phyloP scores from a whole-genome alignment of 2,113 vertebrate species.

The Takifugu bimaculatus region DNA sequence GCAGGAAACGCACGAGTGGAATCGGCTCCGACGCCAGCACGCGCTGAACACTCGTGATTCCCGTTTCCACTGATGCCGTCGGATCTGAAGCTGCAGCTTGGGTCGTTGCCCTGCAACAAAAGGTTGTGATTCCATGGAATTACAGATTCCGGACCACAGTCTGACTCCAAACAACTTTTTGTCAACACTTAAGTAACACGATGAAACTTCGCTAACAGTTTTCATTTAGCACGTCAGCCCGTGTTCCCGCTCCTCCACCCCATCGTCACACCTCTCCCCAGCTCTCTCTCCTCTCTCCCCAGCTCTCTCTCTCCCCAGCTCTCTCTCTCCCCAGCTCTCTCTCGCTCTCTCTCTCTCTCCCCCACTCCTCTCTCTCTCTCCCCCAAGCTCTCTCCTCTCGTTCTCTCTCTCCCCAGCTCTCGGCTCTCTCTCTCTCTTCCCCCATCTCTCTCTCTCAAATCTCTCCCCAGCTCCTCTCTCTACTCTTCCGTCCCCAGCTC shows the following conservation, averaged over 20 bases:
- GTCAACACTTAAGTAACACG: too few species aligned
- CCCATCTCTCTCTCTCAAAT: constrained; percentile 30
- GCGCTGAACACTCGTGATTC: too few species aligned
- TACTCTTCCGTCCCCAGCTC: too few species aligned
- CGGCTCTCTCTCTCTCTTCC: constrained; percentile 12
- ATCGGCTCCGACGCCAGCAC: too few species aligned
- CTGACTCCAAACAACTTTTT: too few species aligned
- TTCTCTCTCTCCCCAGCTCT: constrained; percentile 24
- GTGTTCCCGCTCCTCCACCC: not conserved
- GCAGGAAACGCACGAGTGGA: too few species aligned
- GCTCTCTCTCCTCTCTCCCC: constrained; percentile 1
- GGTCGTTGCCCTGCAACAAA: not conserved
- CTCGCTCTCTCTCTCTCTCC: constrained; percentile 3
- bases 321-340: constrained; percentile 26
- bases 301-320: constrained; percentile 26
- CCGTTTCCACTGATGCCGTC: too few species aligned
- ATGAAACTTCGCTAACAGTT: not conserved
- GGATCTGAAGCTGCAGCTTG: not conserved
- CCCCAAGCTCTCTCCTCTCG: constrained; percentile 33
- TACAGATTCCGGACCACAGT: too few species aligned
- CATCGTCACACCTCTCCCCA: not conserved
- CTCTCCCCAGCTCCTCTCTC: not conserved
- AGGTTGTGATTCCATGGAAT: too few species aligned
- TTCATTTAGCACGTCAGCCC: not conserved
- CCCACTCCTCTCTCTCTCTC: constrained; percentile 3